These are phyloP conservation scores for Eulemur macaco DNA, from an alignment of 2,113 vertebrate genomes.

Conservation along the genomic window DNA sequence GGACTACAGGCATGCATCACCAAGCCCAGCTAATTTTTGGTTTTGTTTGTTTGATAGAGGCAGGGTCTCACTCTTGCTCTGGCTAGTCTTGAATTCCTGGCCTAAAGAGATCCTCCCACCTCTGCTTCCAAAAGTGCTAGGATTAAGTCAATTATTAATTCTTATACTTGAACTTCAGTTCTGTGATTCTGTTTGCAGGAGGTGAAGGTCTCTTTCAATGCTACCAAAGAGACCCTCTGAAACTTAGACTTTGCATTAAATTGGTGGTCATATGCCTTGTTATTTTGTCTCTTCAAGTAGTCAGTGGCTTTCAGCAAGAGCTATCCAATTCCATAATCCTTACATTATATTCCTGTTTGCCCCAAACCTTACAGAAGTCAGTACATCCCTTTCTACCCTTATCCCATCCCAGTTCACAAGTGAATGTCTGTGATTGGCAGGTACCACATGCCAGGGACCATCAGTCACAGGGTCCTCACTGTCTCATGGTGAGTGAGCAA, in stretches of 20 bases:
- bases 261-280: background rate
- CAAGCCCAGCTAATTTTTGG: too few relatives aligned
- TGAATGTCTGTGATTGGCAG: background rate
- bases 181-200: background rate
- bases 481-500: background rate
- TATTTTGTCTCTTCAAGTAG: background rate
- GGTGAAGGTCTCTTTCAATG: background rate
- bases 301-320: background rate
- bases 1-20: too few relatives aligned
- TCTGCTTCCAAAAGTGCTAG: too few relatives aligned
- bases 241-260: background rate
- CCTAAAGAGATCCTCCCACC: too few relatives aligned
- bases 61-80: too few relatives aligned
- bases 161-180: background rate
- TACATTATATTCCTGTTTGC: background rate
- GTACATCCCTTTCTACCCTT: background rate
- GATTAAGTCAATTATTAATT: too few relatives aligned
- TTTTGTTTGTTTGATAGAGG: too few relatives aligned
- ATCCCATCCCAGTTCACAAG: background rate
- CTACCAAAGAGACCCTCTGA: background rate
- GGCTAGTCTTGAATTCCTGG: too few relatives aligned
- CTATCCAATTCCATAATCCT: background rate
- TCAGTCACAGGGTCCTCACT: background rate
- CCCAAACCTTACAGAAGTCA: background rate
- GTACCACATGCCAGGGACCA: background rate